Base-by-base conservation (phyloP, 2,113 vertebrate genomes). In the Oryzias curvinotus region DNA sequence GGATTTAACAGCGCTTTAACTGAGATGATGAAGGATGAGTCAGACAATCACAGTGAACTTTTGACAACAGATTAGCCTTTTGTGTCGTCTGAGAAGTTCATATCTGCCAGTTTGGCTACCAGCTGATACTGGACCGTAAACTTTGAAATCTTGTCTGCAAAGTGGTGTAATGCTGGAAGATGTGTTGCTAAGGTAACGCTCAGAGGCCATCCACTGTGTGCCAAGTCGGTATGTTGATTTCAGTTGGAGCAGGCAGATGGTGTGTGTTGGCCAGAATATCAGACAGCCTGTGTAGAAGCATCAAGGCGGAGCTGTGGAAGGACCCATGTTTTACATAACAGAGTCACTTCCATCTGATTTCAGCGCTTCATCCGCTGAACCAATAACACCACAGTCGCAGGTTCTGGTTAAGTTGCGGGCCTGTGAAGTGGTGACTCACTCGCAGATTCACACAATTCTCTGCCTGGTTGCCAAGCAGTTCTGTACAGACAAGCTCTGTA, bases 371-470 rank as follows among this genome's bases (percentile, higher is more conserved):
- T 63, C 42, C 0, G 1, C 61, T 30, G 43, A 55, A 54, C 36
- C 23, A 8, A 67, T 59, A 18, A 52, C 70, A 21, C 63, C 53
- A 14, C 75, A 62, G 55, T 77, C 61, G 57, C 68, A 67, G 62
- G 36, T 73, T 73, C 46, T 67, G 12, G 49, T 57, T 57, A 47
- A 72, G 63, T 49, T 57, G n/a, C 1, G 5, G 19, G 19, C 12
- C 44, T 73, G 74, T 79, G 77, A 81, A 73, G 41, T 17, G 12
- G 44, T 82, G 82, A 89, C 63, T 85, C 82, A 84, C 18, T 41
- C 52, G 7, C 53, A 66, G 47, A 56, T 52, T 81, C 25, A 13
- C 23, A 59, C 7, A 47, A 36, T 70, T 71, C 46, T 74, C 46
- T 42, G 43, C 52, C 43, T 70, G 21, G 36, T 54, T 51, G 57